phyloP scores from a whole-genome alignment of 1,140 invertebrate genomes.

The Epicauta chinensis region DNA sequence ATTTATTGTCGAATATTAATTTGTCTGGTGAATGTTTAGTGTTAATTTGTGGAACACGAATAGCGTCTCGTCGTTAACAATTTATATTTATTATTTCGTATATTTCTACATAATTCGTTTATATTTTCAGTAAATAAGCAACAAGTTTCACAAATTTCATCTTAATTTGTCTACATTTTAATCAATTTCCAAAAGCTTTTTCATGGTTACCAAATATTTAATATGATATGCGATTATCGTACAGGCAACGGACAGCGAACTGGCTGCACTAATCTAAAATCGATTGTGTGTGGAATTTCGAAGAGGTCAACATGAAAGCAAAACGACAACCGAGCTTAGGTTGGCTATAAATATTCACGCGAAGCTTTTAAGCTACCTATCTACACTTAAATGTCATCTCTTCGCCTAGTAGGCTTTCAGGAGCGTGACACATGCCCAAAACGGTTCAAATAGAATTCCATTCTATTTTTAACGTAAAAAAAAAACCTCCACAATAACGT shows the following conservation, averaged over 20 bases:
- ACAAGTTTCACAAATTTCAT: too few species aligned
- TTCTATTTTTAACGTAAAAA: too few species aligned
- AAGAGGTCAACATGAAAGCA: conserved; percentile 14
- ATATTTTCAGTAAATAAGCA: too few species aligned
- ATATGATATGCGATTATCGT: conserved; percentile 9
- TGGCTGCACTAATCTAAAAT: conserved; percentile 13
- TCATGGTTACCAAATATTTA: conserved; percentile 11
- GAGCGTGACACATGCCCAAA: too few species aligned
- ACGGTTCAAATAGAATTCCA: too few species aligned
- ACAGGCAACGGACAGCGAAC: conserved; percentile 4
- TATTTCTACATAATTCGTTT: too few species aligned
- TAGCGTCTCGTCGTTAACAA: too few species aligned
- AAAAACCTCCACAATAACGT: too few species aligned
- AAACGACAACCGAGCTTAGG: conserved; percentile 2
- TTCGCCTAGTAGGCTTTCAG: conserved; percentile 3
- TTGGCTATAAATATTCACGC: conserved; percentile 12
- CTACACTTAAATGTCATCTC: conserved; percentile 12
- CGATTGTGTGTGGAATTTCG: conserved; percentile 9
- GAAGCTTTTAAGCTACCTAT: conserved; percentile 9
- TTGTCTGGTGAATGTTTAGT: conserved; percentile 5
- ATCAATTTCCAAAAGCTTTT: too few species aligned
- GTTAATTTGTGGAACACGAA: conserved; percentile 2
- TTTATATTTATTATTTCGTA: too few species aligned
- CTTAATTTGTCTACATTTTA: too few species aligned
- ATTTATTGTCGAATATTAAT: conserved; percentile 6